phyloP scores from a whole-genome alignment of 2,797 vertebrate genomes.

The Brachymystax lenok region DNA sequence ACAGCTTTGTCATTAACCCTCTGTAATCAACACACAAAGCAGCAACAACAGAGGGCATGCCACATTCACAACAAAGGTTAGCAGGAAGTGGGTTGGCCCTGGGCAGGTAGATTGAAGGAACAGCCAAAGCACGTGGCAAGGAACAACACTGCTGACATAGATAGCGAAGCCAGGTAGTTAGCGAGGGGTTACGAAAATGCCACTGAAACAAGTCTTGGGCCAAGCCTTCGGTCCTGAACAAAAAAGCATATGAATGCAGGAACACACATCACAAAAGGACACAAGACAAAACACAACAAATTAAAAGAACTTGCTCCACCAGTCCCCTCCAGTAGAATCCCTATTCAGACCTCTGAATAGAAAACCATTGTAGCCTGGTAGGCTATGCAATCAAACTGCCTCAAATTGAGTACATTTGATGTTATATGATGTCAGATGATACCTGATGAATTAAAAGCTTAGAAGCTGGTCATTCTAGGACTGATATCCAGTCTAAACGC shows the following conservation, averaged over 20 bases:
- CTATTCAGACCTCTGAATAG: background rate
- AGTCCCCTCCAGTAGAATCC: background rate
- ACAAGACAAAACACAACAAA: background rate
- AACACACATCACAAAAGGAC: background rate
- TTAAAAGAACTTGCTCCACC: background rate
- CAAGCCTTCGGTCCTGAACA: background rate
- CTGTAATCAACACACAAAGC: slow-evolving; percentile 4
- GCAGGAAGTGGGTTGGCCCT: background rate
- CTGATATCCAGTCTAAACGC: background rate
- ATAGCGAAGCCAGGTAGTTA: slow-evolving; percentile 5
- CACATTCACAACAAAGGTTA: background rate
- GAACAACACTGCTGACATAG: slow-evolving; percentile 22
- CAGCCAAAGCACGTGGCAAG: slow-evolving; percentile 11
- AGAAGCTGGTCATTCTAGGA: background rate
- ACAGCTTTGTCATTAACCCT: background rate
- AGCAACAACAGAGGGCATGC: slow-evolving; percentile 2
- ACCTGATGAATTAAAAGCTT: background rate
- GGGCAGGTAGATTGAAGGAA: slow-evolving; percentile 11
- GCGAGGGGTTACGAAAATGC: background rate
- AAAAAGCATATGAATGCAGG: background rate
- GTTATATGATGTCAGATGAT: background rate
- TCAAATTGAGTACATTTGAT: background rate
- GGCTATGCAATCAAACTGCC: background rate
- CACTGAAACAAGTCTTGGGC: background rate
- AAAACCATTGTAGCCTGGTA: background rate